A percentile compares a stretch with the other conserved stretches of the same genome.
Conservation (phyloP, 2,797 vertebrate species). For the Clamator glandarius region DNA sequence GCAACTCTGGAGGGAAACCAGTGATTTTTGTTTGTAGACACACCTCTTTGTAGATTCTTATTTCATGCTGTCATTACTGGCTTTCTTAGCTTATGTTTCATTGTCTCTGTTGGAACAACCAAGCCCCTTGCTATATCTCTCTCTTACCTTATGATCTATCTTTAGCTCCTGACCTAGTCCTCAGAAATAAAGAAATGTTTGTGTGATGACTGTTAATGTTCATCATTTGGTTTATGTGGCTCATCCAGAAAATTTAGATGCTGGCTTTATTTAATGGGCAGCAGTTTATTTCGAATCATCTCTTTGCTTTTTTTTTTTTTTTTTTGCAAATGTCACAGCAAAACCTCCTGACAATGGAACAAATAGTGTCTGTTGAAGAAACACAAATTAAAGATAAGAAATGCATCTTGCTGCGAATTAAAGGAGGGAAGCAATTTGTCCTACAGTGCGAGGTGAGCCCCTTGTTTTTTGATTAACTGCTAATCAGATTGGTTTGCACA, state of each 20-base stretch:
- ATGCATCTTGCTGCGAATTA: constrained; percentile 94
- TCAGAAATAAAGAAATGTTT: neutral
- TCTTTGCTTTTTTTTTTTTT: constrained; percentile 34
- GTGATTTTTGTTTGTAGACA: constrained; percentile 25
- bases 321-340: constrained; percentile 81
- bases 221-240: neutral
- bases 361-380: constrained; percentile 94
- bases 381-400: constrained; percentile 98
- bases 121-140: neutral
- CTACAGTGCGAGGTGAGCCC: constrained; percentile 92
- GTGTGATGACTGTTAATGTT: neutral
- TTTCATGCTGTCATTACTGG: neutral
- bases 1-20: neutral
- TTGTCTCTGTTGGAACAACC: neutral
- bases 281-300: neutral
- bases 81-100: neutral
- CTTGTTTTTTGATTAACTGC: neutral
- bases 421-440: constrained; percentile 97
- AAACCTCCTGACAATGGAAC: constrained; percentile 98
- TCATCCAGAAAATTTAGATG: neutral
- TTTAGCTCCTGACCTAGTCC: constrained; percentile 22
- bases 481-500: neutral
- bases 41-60: constrained; percentile 48
- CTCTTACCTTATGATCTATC: constrained; percentile 16
- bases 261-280: neutral